These are phyloP conservation scores for Crossocerus cetratus DNA, from an alignment of 2,888 invertebrate genomes.

Conservation along the genomic window DNA sequence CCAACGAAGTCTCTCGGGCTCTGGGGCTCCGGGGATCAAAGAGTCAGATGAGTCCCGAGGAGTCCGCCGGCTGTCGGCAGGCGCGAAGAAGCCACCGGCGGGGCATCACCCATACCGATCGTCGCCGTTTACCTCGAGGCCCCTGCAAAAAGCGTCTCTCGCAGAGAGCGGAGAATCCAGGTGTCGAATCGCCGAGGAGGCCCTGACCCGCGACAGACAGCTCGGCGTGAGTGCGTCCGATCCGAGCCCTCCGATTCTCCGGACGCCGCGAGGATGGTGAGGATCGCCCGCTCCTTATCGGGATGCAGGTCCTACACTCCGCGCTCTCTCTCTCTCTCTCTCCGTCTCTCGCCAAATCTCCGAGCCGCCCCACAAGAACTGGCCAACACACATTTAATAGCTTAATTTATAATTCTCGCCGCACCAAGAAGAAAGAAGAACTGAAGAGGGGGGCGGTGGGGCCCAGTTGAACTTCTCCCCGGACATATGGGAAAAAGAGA, in stretches of 20 bases:
- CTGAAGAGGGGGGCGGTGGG: background rate
- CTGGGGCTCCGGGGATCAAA: too few species aligned
- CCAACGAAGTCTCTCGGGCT: constrained; percentile 50
- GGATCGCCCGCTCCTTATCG: constrained; percentile 41
- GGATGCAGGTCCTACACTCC: too few species aligned
- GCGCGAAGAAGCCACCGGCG: constrained; percentile 47
- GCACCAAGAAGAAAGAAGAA: constrained; percentile 54
- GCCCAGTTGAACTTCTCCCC: background rate
- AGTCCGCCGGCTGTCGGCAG: constrained; percentile 51
- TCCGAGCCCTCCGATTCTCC: too few species aligned
- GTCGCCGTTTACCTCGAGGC: constrained; percentile 14
- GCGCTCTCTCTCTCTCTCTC: too few species aligned
- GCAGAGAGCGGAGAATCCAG: constrained; percentile 47
- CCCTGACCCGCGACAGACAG: constrained; percentile 35
- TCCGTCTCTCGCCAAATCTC: constrained; percentile 45
- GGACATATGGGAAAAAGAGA: constrained; percentile 17
- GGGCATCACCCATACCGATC: constrained; percentile 23
- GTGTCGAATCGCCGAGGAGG: constrained; percentile 48
- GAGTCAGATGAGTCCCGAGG: constrained; percentile 42
- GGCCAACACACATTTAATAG: constrained; percentile 71
- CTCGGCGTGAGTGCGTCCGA: constrained; percentile 41
- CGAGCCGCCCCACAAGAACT: constrained; percentile 52
- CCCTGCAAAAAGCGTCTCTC: constrained; percentile 33
- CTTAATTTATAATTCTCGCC: constrained; percentile 74
- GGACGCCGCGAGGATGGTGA: too few species aligned